Evolutionary conservation across 2,888 invertebrate species (phyloP), one percentile per base, ranked within the genome.

Genomic region (Sphaerophoria rueppellii): DNA sequence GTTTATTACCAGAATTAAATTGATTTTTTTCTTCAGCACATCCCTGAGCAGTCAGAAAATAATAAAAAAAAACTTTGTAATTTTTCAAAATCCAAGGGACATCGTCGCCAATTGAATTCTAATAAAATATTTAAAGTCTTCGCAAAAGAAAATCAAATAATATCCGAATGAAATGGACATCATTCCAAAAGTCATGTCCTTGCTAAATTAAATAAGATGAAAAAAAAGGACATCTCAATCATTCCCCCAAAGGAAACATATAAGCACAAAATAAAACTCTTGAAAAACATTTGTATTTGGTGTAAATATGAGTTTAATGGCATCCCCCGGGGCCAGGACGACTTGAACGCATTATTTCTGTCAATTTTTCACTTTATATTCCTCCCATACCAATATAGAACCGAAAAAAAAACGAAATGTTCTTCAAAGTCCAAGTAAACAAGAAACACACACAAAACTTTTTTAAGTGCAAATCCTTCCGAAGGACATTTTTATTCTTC

Each of bases 231-330:
- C 12, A 43, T 43, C 55, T 50, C 12, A 60, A 74, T 65, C 46
- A 58, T 54, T 35, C 61, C 34, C 63, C 43, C 6, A n/a, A 6
- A 61, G 46, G 12, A 32, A 32, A n/a, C 24, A 24, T 16, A n/a
- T 46, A n/a, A 46, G 40, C 37, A 35, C 37, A 65, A 40, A 34
- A 16, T 4, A 16, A 52, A 37, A 61, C 48, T 72, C 63, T 60
- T 71, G 35, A 50, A 67, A 67, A 77, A 85, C 85, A 81, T 77
- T 77, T 76, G 85, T 85, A 77, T 80, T 85, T 85, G 80, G 85
- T 85, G 85, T 80, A 86, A 86, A 86, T 83, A 85, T 87, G 85
- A 87, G 87, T 87, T 87, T 87, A 86, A 87, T 87, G 82, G 79
- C 81, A 63, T 87, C 87, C 87, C 72, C 35, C 14, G 82, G 85